Evolutionary conservation across 2,888 invertebrate species (phyloP).

Genomic region (Caenorhabditis afra): DNA sequence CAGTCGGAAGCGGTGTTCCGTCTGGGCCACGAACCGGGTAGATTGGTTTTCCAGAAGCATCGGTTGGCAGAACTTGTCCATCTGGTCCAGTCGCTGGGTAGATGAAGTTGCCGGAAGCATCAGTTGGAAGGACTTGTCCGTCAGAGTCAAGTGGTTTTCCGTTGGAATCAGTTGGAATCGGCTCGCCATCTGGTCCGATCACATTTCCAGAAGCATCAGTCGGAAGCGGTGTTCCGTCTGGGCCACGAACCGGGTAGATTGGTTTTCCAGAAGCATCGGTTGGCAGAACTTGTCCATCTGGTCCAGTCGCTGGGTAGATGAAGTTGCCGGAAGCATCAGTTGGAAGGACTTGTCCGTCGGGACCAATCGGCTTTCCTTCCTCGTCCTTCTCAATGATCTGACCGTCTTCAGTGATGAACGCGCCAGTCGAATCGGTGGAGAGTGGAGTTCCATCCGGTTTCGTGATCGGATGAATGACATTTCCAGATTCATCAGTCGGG

Average conservation of each 20-base stretch:
- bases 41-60: conserved; percentile 54
- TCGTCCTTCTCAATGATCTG: too few relatives aligned
- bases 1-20: conserved; percentile 10
- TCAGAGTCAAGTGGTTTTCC: conserved; percentile 56
- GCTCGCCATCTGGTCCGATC: conserved; percentile 35
- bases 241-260: conserved; percentile 43
- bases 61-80: conserved; percentile 68
- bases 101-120: conserved; percentile 59
- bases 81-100: conserved; percentile 54
- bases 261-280: conserved; percentile 44
- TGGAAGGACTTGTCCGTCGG: too few relatives aligned
- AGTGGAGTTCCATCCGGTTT: too few relatives aligned
- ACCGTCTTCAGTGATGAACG: too few relatives aligned
- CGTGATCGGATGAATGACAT: too few relatives aligned
- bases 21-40: conserved; percentile 62
- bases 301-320: conserved; percentile 57
- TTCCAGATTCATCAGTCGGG: too few relatives aligned
- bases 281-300: conserved; percentile 57
- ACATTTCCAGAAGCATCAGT: conserved; percentile 47
- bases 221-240: conserved; percentile 51
- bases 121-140: conserved; percentile 53
- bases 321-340: conserved; percentile 60
- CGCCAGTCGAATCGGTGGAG: too few relatives aligned
- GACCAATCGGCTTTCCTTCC: too few relatives aligned
- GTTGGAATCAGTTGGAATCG: conserved; percentile 33